A percentile compares a stretch with the other conserved stretches of the same genome.
phyloP scores from a whole-genome alignment of 1,140 invertebrate genomes.

The Liolophura sinensis region DNA sequence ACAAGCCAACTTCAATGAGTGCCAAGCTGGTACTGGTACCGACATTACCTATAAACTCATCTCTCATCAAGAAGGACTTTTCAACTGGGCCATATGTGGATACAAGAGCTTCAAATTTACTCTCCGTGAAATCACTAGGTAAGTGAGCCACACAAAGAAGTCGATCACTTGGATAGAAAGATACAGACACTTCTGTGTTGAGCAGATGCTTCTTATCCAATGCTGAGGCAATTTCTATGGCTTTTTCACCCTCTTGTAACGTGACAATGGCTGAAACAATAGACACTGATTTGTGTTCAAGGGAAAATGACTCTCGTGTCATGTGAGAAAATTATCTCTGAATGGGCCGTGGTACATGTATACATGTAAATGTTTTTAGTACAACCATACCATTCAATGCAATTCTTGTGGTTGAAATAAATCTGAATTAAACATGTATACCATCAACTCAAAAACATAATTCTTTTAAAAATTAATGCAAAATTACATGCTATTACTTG shows the following conservation, averaged over 20 bases:
- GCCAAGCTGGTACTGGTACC: neutral
- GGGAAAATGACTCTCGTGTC: too few species aligned
- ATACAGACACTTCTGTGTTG: constrained; percentile 47
- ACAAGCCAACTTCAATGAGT: neutral
- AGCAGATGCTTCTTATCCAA: constrained; percentile 34
- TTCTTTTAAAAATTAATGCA: neutral
- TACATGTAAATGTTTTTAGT: too few species aligned
- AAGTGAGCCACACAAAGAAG: constrained; percentile 65
- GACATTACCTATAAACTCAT: constrained; percentile 61
- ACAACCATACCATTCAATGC: too few species aligned
- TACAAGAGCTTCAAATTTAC: constrained; percentile 61
- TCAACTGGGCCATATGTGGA: constrained; percentile 60
- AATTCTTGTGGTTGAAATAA: neutral
- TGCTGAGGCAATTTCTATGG: constrained; percentile 32
- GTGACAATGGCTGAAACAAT: constrained; percentile 36
- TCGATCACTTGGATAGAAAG: constrained; percentile 61
- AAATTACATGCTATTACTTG: neutral
- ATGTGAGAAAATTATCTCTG: neutral
- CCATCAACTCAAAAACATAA: neutral
- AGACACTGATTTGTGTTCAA: neutral
- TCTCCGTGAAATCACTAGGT: constrained; percentile 60
- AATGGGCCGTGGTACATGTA: too few species aligned
- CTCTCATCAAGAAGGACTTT: constrained; percentile 64
- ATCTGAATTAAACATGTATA: neutral
- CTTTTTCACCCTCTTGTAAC: constrained; percentile 31